Base-by-base conservation (phyloP, 1,140 invertebrate genomes). In the Eufriesea mexicana region DNA sequence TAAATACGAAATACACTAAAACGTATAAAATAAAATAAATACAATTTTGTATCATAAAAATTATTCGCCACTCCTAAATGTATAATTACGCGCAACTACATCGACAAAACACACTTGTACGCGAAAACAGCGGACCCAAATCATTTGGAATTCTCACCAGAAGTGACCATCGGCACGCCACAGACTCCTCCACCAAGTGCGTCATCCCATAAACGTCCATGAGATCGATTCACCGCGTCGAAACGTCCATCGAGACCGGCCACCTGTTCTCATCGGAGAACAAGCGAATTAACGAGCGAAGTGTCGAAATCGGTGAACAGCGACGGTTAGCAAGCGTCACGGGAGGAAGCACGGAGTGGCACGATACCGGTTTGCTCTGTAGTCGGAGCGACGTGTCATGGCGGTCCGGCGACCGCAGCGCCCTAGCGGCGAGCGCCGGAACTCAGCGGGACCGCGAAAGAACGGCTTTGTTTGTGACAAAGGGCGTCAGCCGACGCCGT, bases 271-370 rank as follows among this genome's bases (percentile, higher is more conserved):
- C 47, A 89, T 84, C 87, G 81, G 88, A 91, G 92, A 92, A 93
- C 92, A 93, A 94, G 92, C 92, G 92, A 93, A 92, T 93, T 93
- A 94, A 94, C 92, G 92, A 94, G 91, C 87, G 89, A 86, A 91
- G 91, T 90, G 91, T 86, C 91, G 89, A 88, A 91, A 91, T 89
- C 78, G 88, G 80, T 88, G 73, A 67, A 66, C 42, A 68, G 61
- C 71, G 70, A 77, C 23, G 25, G 35, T 55, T 72, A 49, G 12
- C 49, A 45, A 79, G 25, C 51, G 10, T 35, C n/a, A n/a, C n/a
- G 35, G 4, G 35, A 35, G 35, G 35, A 35, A 35, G 35, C 35
- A 35, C 35, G 35, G 35, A 35, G 35, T 35, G 35, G 35, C 35
- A 1, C 23, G 45, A 47, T n/a, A 35, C 28, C 68, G 12, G 18